Evolutionary conservation across 2,888 invertebrate species (phyloP), one percentile per base, ranked within the genome.

Genomic region (Myopa tessellatipennis): DNA sequence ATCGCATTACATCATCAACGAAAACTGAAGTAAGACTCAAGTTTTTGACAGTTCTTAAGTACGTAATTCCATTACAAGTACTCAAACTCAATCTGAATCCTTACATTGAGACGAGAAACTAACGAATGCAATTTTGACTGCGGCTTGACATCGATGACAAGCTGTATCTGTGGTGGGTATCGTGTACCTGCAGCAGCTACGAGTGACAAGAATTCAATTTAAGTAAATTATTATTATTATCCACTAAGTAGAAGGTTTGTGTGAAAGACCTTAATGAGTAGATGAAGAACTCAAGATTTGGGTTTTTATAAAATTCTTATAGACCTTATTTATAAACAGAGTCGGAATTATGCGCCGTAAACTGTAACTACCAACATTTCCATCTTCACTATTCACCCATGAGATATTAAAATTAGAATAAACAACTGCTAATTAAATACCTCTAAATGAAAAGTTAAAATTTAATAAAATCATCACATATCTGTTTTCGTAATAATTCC

Each of bases 31-130:
- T 67, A 38, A 67, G 18, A 69, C 26, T 26, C 26, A 50, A 69
- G 69, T 69, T 50, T 69, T 14, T 69, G 45, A 69, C 69, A 69
- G 50, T 50, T 26, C 18, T 7, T 26, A 38, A 36, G 50, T 26
- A 38, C 6, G 50, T 71, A 71, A 71, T 71, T 71, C 60, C 60
- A 71, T 71, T 71, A 71, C 5, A n/a, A 55, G 55, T 71, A 26
- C 40, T 71, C 10, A 38, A 60, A 50, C 52, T 14, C 55, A 70
- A 68, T 4, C 36, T 16, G 65, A 36, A 45, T 45, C 45, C 45
- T 45, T 45, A 10, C 3, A 8, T 55, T 16, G 55, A 14, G 55
- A 71, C 16, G 18, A 34, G 38, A 38, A 60, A 71, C 71, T 60
- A 58, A 60, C 58, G 71, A 71, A 71, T 71, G 36, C 38, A 36